phyloP scores from a whole-genome alignment of 1,140 invertebrate species.

The Portunus trituberculatus region DNA sequence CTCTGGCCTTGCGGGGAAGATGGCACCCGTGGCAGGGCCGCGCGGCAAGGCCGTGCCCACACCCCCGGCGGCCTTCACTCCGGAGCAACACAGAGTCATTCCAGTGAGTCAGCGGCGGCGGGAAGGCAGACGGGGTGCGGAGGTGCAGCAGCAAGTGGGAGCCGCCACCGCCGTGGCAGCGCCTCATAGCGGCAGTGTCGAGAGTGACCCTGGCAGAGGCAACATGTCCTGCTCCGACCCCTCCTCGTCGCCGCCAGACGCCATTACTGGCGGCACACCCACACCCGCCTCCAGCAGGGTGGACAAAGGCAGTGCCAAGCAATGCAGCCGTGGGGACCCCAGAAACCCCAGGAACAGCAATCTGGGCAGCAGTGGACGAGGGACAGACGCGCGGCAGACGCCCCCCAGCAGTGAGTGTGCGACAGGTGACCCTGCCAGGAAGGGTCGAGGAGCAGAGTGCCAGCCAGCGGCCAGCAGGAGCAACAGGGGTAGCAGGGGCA shows the following conservation, averaged over 20 bases:
- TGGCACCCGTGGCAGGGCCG: conserved; percentile 26
- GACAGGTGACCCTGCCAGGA: neutral
- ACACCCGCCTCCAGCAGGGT: neutral
- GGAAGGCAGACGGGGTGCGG: neutral
- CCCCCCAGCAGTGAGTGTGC: neutral
- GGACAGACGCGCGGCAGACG: neutral
- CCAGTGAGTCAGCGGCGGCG: neutral
- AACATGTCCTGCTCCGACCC: neutral
- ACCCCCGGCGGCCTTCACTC: neutral
- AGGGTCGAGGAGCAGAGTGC: neutral
- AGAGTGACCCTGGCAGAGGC: neutral
- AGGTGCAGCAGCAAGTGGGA: neutral
- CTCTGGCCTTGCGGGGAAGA: conserved; percentile 45
- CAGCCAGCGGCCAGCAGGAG: neutral
- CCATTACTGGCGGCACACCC: neutral
- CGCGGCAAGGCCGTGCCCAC: conserved; percentile 24
- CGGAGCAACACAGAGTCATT: neutral
- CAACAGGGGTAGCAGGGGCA: neutral
- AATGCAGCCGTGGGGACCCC: neutral
- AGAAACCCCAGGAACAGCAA: neutral
- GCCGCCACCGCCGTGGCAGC: neutral
- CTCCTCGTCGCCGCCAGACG: neutral
- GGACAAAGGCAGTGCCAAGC: neutral
- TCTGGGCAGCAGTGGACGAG: neutral
- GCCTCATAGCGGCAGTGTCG: neutral